A percentile compares a stretch with the other conserved stretches of the same genome.
These are phyloP conservation scores for Stenotaenia linearis DNA, from an alignment of 2,888 invertebrate genomes.

Conservation along the genomic window DNA sequence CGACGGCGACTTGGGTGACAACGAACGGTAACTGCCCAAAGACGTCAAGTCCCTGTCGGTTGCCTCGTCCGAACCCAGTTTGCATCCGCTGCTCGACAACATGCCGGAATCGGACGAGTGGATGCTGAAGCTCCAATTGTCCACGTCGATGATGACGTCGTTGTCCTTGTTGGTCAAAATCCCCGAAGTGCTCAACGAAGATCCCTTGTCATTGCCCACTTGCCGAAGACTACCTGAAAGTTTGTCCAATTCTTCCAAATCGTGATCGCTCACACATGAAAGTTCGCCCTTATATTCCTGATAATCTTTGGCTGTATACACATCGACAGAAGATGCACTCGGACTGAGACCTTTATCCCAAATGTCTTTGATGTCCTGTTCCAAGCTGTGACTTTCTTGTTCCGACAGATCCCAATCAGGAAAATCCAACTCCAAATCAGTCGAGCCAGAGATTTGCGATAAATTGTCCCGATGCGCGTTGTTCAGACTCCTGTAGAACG, in stretches of 20 bases:
- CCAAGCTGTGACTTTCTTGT: conserved; percentile 32
- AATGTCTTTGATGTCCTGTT: conserved; percentile 54
- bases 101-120: conserved; percentile 30
- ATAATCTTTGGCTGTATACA: conserved; percentile 70
- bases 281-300: conserved; percentile 70
- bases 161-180: background rate
- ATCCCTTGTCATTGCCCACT: conserved; percentile 43
- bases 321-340: conserved; percentile 48
- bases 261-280: conserved; percentile 69
- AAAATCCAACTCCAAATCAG: conserved; percentile 62
- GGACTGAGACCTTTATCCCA: conserved; percentile 55
- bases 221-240: conserved; percentile 68
- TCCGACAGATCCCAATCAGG: conserved; percentile 36
- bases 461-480: conserved; percentile 69
- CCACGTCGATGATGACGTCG: conserved; percentile 43
- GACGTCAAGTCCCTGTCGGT: conserved; percentile 59
- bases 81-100: conserved; percentile 57
- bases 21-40: conserved; percentile 42
- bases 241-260: conserved; percentile 70
- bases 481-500: conserved; percentile 80
- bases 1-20: conserved; percentile 49
- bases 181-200: conserved; percentile 56
- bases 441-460: conserved; percentile 39
- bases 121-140: conserved; percentile 63
- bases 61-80: conserved; percentile 58